Conservation (phyloP, 1,140 invertebrate species). For the Penaeus chinensis region DNA sequence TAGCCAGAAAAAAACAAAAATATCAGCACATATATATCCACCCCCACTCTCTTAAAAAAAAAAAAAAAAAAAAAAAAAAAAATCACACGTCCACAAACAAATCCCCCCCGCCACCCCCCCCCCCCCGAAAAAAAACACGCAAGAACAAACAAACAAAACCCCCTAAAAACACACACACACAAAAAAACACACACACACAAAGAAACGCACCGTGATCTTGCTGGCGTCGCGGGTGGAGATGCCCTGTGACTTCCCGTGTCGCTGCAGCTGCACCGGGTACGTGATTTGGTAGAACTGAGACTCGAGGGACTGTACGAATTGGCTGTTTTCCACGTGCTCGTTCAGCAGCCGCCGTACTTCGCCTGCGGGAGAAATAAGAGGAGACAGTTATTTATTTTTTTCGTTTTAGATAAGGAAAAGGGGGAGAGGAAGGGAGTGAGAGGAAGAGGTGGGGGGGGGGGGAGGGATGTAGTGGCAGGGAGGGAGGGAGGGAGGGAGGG, state of each 20-base stretch:
- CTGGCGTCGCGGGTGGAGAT: constrained; percentile 74
- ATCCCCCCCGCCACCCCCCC: no score
- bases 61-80: no score
- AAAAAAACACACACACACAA: background rate
- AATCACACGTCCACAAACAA: no score
- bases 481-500: no score
- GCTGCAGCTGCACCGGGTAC: constrained; percentile 91
- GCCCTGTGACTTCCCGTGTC: constrained; percentile 91
- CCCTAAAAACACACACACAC: no score
- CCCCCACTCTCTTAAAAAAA: no score
- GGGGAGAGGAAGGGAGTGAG: background rate
- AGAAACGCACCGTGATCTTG: constrained; percentile 49
- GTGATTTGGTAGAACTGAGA: constrained; percentile 93
- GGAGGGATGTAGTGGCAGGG: background rate
- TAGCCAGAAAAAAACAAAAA: no score
- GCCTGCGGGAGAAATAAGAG: constrained; percentile 71
- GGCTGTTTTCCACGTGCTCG: constrained; percentile 90
- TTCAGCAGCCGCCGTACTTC: constrained; percentile 88
- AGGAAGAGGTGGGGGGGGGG: background rate
- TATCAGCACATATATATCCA: no score
- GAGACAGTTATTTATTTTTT: background rate
- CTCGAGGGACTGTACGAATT: constrained; percentile 89
- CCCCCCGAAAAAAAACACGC: no score
- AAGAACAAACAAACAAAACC: no score
- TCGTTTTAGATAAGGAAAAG: background rate